Evolutionary conservation across 2,888 invertebrate species (phyloP), one percentile per base, ranked within the genome.

Genomic region (Polietes domitor): DNA sequence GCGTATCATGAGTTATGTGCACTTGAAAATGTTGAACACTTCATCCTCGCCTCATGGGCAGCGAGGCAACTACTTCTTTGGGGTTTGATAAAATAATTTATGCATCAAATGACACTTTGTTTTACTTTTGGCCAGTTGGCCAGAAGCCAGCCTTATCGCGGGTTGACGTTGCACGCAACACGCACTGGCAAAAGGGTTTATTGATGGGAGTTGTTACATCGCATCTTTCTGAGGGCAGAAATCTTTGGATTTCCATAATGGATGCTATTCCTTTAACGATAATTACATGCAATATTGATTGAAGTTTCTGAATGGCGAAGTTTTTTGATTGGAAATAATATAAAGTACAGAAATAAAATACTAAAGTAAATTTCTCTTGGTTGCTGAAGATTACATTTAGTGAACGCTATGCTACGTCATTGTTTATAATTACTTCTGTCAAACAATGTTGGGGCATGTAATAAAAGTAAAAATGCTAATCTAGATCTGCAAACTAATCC

Each of bases 81-180:
- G 26, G 10, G 3, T 24, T 70, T 79, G 82, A 82, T 82, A 82
- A 77, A 73, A 77, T 82, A 82, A 82, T 82, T 82, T 82, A 82
- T 79, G 55, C 72, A 58, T 63, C 78, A 79, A 63, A 76, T 79
- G 73, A 82, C 76, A 82, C 68, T 37, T 75, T 37, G 74, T 77
- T 74, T 61, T 75, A 47, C 70, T 74, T 71, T 41, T 26, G 10
- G 28, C 6, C n/a, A n/a, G 5, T 32, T 32, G 17, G n/a, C 17
- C 63, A 17, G 32, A 19, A n/a, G 28, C 15, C 15, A 61, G 1
- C 4, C 12, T 61, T 55, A 55, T 55, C 55, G 5, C n/a, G 26
- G 9, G 15, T 2, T 28, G 3, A 61, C 9, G 61, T 61, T 12
- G 10, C n/a, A 47, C 47, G 71, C 41, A 41, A 41, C 32, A 12